A percentile compares a stretch with the other conserved stretches of the same genome.
phyloP scores from a whole-genome alignment of 2,888 invertebrate genomes.

The Cephus nigrinus region DNA sequence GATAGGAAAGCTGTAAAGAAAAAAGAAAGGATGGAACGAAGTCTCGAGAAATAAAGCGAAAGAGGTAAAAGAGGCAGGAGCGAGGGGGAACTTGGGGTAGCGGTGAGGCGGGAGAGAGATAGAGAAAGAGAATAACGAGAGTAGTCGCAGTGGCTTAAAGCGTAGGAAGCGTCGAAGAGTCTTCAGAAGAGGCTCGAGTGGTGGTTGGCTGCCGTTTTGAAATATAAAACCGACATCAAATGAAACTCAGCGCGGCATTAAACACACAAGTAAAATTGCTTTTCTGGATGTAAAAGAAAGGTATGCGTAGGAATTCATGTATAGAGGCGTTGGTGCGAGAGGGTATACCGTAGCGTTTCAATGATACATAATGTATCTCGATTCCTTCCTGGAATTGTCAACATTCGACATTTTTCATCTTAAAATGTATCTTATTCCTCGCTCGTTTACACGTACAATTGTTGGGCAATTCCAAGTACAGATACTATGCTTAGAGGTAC shows the following conservation, averaged over 20 bases:
- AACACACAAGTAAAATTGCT: slow-evolving; percentile 5
- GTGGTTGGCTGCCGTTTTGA: not conserved
- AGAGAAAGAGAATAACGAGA: not conserved
- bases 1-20: not conserved
- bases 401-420: not conserved
- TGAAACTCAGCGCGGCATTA: slow-evolving; percentile 4
- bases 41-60: not conserved
- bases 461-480: not conserved
- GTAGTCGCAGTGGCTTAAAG: not conserved
- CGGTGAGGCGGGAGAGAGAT: not conserved
- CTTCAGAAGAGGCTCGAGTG: not conserved
- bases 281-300: not conserved
- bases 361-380: not conserved
- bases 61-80: not conserved
- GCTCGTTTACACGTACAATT: not conserved
- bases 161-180: slow-evolving; percentile 6
- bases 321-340: not conserved
- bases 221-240: slow-evolving; percentile 7
- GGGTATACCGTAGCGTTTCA: not conserved
- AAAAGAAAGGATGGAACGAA: not conserved
- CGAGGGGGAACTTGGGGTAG: not conserved
- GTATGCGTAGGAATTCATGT: not conserved
- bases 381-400: not conserved
- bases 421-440: not conserved
- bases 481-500: not conserved